phyloP scores from a whole-genome alignment of 2,797 vertebrate species.

The Threskiornis aethiopicus region DNA sequence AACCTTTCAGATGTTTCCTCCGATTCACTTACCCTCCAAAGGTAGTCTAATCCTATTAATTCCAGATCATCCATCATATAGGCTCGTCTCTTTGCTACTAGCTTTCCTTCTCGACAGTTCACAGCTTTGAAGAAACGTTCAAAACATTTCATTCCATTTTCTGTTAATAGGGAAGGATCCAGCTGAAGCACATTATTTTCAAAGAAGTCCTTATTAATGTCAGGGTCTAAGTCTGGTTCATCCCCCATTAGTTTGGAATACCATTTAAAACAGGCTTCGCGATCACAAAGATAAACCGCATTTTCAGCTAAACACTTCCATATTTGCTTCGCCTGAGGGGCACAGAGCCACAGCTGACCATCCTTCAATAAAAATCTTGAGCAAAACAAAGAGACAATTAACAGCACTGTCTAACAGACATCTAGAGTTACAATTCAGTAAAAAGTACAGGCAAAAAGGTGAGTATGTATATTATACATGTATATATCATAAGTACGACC shows the following conservation, averaged over 20 bases:
- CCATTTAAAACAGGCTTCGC: conserved; percentile 99
- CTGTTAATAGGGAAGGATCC: conserved; percentile 96
- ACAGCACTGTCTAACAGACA: conserved; percentile 27
- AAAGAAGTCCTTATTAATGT: conserved; percentile 99
- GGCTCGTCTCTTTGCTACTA: conserved; percentile 96
- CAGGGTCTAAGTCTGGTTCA: conserved; percentile 97
- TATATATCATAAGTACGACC: neutral
- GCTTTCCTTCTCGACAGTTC: conserved; percentile 98
- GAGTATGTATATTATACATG: neutral
- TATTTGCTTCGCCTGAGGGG: conserved; percentile 99
- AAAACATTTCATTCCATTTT: conserved; percentile 99
- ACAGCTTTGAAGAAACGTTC: conserved; percentile 99
- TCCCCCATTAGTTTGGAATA: conserved; percentile 99
- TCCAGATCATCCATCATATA: conserved; percentile 99
- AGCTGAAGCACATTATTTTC: conserved; percentile 99
- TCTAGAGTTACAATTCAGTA: conserved; percentile 17
- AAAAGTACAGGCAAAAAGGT: conserved; percentile 1
- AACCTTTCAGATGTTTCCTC: neutral
- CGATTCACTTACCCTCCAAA: conserved; percentile 92
- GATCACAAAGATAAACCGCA: conserved; percentile 97
- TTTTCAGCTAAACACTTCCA: conserved; percentile 99
- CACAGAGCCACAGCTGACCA: conserved; percentile 97
- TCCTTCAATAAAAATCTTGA: conserved; percentile 96
- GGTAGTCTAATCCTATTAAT: conserved; percentile 97
- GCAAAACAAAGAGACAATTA: conserved; percentile 69